Base-by-base conservation (phyloP, 92 coral and sea anemone genomes). In the Nematostella vectensis region DNA sequence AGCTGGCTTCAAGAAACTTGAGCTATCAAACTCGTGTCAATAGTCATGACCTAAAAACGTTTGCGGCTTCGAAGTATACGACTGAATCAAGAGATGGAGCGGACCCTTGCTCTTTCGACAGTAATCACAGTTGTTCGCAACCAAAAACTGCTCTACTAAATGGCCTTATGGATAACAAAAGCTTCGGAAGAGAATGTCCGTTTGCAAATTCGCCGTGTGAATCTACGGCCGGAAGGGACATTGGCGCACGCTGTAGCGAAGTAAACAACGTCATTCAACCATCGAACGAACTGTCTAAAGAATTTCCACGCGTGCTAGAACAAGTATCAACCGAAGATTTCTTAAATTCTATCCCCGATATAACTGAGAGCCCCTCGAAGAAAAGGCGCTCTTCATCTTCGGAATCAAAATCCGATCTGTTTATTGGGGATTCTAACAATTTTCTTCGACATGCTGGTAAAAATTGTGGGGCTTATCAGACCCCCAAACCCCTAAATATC, bases 301-400 rank as follows among this genome's bases (percentile, higher is more conserved):
- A 66, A 17, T 43, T 66, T 30, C 61, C 72, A 3, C 29, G 36
- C 31, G 38, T 47, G 19, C 52, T 79, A 50, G 87, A 79, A 29
- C 80, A 69, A 29, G 87, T 76, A 15, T 72, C 80, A 20, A 62
- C 69, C 54, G 88, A 80, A 70, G 95, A 85, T 51, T 85, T 85
- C 29, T 79, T 82, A 31, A 67, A 69, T 20, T 85, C 66, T 57
- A 85, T 85, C 42, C 95, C 95, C 3, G 88, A 85, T 27, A 85
- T 85, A 18, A 45, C 81, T 2, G 49, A 50, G 13, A 66, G 72
- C 29, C 63, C 72, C 16, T 66, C 72, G 18, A 66, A 54, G 23
- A 22, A 33, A n/a, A 39, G 26, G n/a, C 38, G 51, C 23, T 6
- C 4, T 17, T 11, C 40, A 6, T 6, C 6, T 15, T 6, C 15